These are phyloP conservation scores for Drosophila pseudotalamancana DNA, from an alignment of 2,888 invertebrate genomes.

Conservation along the genomic window DNA sequence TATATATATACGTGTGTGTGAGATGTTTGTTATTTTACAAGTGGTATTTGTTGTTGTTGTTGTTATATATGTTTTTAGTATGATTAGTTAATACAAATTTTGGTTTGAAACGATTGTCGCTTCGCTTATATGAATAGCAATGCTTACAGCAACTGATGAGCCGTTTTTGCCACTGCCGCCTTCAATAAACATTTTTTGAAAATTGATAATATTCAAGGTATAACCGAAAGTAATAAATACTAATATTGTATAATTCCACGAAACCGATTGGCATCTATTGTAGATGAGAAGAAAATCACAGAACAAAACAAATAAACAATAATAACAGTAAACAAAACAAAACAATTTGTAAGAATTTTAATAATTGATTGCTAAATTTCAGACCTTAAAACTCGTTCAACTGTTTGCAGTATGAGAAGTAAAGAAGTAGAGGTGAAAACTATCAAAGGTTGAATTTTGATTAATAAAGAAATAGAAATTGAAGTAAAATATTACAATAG, in stretches of 20 bases:
- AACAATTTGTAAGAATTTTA: neutral
- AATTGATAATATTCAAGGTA: conserved; percentile 87
- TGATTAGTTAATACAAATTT: conserved; percentile 22
- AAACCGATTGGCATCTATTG: conserved; percentile 82
- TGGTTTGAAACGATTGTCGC: conserved; percentile 8
- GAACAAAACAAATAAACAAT: conserved; percentile 44
- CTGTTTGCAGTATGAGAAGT: neutral
- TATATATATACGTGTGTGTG: no score
- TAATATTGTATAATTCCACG: conserved; percentile 83
- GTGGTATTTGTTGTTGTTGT: no score
- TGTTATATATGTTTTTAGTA: conserved; percentile 34
- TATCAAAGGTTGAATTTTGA: no score
- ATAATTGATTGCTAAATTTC: conserved; percentile 1
- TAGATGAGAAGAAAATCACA: conserved; percentile 67
- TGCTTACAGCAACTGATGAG: conserved; percentile 94
- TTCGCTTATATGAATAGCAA: conserved; percentile 48
- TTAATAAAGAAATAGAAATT: neutral
- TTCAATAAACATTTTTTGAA: conserved; percentile 89
- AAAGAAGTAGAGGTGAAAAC: neutral
- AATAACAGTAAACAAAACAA: conserved; percentile 39
- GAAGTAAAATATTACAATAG: neutral
- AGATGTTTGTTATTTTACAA: no score
- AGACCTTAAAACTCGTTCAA: neutral
- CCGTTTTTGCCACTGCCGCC: conserved; percentile 98
- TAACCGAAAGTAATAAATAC: conserved; percentile 82